Base-by-base conservation (phyloP, 2,113 vertebrate species). In the Nyctereutes procyonoides region DNA sequence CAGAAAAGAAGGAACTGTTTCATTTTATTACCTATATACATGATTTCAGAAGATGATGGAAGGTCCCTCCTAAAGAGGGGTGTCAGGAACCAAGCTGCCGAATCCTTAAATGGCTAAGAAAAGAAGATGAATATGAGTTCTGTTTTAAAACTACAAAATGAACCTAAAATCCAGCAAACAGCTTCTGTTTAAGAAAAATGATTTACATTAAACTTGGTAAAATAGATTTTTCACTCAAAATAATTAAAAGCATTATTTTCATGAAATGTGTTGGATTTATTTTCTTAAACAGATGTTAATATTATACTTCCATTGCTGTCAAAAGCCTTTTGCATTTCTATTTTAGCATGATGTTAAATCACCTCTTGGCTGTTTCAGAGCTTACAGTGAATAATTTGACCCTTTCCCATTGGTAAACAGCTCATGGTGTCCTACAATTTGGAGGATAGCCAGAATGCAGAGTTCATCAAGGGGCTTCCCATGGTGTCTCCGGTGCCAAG, bases 201-300 rank as follows among this genome's bases (percentile, higher is more conserved):
- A 43, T 56, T 92, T 77, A 5, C 58, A 5, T 26, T 73, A 53
- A 96, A 81, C 87, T 24, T 95, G 56, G 55, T 86, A 60, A 96
- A 53, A 80, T 28, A 10, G 16, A 7, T 9, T 15, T 91, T 38
- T 97, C 53, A 35, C 96, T 48, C 80, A 90, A 93, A 83, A 71
- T 92, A 90, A 98, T 97, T 96, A 98, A 99, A 98, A 43, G 95
- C 53, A 71, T 53, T 77, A 71, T 93, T 96, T 98, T 98, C 96
- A 74, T 83, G 93, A 97, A 77, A 9, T 74, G 15, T 93, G 56
- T 95, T 1, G 4, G 82, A 38, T 62, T 94, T 92, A 5, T 63
- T 97, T 91, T 98, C 84, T 86, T 96, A 28, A 28, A 26, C 0
- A 30, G 62, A 14, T 63, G 35, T 51, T 65, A 79, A 8, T 90